Base-by-base conservation (phyloP, 2,888 invertebrate species). In the Arctia plantaginis region DNA sequence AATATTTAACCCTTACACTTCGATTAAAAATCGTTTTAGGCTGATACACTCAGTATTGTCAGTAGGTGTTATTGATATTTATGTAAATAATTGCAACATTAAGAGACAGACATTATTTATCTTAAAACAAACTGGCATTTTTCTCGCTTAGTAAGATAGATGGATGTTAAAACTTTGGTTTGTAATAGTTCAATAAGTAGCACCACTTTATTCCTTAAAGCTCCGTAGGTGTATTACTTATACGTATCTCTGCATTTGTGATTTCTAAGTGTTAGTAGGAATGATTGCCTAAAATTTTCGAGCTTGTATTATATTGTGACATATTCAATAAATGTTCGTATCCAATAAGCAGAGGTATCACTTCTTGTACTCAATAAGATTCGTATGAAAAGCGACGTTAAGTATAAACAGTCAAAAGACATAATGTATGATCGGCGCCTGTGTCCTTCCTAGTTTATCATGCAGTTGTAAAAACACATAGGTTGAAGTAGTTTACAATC, bases 241-340 rank as follows among this genome's bases (percentile, higher is more conserved):
- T 27, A 27, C 30, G 30, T 18, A 62, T 62, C 62, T 62, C 15
- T 62, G 18, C 30, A 62, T 62, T 62, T 62, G 62, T 62, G 30
- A 62, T 62, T 62, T 30, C 30, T 62, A 30, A 30, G 18, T 62
- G 62, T 62, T 30, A 30, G 62, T 62, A 62, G 62, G 7, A 62
- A 13, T 13, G 27, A 15, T 62, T 62, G 0, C 18, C 30, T 20
- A n/a, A 72, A 67, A 67, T 59, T 72, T 4, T 67, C 72, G 72
- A 72, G 72, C 72, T 72, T 72, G 51, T 67, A 15, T 51, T 39
- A 51, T 66, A 55, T 12, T 71, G 71, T 71, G 71, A 71, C 66
- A 39, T 39, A 71, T 66, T 47, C 51, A 51, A 59, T 66, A 51
- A 66, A 71, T 66, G 71, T 20, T 30, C 27, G 12, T 71, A 47